Evolutionary conservation across 2,113 vertebrate species (phyloP).

Genomic region (Ochotona curzoniae): DNA sequence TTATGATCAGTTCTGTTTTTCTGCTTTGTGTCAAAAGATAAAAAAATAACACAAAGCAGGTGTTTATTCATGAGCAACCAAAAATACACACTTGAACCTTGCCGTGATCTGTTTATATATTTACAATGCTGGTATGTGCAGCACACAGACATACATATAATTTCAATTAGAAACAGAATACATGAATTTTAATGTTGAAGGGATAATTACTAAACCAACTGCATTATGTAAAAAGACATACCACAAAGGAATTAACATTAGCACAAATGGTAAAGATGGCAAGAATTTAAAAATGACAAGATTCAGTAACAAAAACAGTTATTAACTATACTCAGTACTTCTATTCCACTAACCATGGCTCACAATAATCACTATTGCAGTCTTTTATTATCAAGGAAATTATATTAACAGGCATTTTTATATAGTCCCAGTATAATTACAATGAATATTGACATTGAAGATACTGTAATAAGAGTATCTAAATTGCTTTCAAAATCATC

Average conservation of each 20-base stretch:
- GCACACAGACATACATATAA: not conserved
- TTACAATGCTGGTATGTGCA: not conserved
- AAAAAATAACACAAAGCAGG: not conserved
- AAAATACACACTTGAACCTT: not conserved
- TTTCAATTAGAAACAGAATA: conserved; percentile 11
- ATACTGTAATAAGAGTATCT: not conserved
- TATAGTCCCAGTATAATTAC: not conserved
- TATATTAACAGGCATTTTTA: not conserved
- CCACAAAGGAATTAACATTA: conserved; percentile 5
- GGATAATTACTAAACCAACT: not conserved
- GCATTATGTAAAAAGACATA: not conserved
- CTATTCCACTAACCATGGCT: not conserved
- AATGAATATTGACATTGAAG: not conserved
- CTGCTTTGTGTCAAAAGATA: not conserved
- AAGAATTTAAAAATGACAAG: conserved; percentile 19
- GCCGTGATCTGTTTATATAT: not conserved
- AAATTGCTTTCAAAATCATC: not conserved
- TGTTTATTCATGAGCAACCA: not conserved
- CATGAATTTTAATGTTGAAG: conserved; percentile 9
- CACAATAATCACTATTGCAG: not conserved
- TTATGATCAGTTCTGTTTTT: not conserved
- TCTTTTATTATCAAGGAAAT: conserved; percentile 16
- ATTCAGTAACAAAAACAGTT: not conserved
- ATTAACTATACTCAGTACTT: conserved; percentile 3
- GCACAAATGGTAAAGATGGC: not conserved